Evolutionary conservation across 1,140 invertebrate species (phyloP), one percentile per base, ranked within the genome.

Genomic region (Sycophaga agraensis): DNA sequence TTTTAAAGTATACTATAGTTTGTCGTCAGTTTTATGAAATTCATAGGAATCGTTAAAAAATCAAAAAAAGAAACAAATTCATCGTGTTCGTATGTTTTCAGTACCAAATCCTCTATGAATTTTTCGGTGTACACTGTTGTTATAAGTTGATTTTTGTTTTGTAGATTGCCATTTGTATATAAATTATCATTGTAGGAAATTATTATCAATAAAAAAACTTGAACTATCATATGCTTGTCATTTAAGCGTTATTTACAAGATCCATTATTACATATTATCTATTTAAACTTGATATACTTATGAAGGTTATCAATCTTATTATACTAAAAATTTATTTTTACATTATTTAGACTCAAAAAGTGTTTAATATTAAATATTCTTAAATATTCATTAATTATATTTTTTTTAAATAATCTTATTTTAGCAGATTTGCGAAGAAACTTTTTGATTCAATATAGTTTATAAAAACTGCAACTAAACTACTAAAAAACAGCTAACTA

Each of bases 111-210:
- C 21, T 22, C 40, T 26, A 43, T 37, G n/a, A 21, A 37, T 46
- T 22, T 17, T 54, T 61, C 50, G 50, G 35, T 54, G 16, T 39
- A 39, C 48, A 45, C 42, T 55, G 59, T 61, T 61, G 50, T 61
- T 61, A 61, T 54, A 45, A 61, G 59, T 61, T 61, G 43, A 61
- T 55, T 61, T 61, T 61, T 61, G 59, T 61, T 61, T 61, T 40
- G 40, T 61, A 46, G 51, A 35, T 48, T 61, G 59, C 59, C 50
- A 61, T 61, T 60, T 61, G 43, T 61, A 61, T 55, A 61, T 61
- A 61, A 22, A 39, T 54, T 61, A 60, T 26, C 17, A 61, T 61
- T 61, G 59, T 61, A 61, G 50, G 34, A 61, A 39, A 61, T 54
- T 60, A 60, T 60, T 54, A 61, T 54, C 31, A 61, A 61, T 61